Evolutionary conservation across 2,113 vertebrate species (phyloP), one percentile per base, ranked within the genome.

Genomic region (Aphelocoma coerulescens): DNA sequence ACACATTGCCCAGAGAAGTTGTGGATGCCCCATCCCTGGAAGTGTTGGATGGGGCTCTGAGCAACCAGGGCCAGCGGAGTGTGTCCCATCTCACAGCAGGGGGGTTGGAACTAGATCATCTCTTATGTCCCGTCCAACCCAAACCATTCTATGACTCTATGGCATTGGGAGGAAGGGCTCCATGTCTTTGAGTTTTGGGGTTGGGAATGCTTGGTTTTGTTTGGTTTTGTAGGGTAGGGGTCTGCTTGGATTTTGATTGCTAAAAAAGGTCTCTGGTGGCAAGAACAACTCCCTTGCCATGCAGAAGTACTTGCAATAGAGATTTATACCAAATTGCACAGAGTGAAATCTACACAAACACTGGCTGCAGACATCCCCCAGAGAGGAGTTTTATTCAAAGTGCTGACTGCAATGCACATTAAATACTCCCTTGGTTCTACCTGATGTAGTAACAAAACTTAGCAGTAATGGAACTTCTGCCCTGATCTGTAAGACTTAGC

Each of bases 51-150:
- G 17, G 27, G 10, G 22, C 22, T 71, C 7, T 84, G 43, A 71
- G 15, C 2, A 69, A 3, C 55, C 0, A 0, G 27, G 17, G 7
- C 32, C 16, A 13, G 18, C 23, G 23, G 8, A 75, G 11, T 18
- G 24, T 57, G 61, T 41, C 35, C 8, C 32, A 33, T 20, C 32
- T 35, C 15, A 20, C 14, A 35, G 27, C 13, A 69, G 15, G 10
- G 21, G 4, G 1, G 3, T 3, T 49, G 43, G 22, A 63, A 71
- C 11, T 28, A 28, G 11, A 49, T 43, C 8, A 28, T 21, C 22
- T 69, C 7, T 49, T 37, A 37, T 33, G 13, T 20, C 5, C 3
- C 26, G 37, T 71, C 22, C 26, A 71, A 63, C 26, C 2, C 49
- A 63, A 77, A 51, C 27, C 10, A 57, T 63, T 32, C 5, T 28